Base-by-base conservation (phyloP, 2,113 vertebrate species). In the Stomatorhinus ivindoensis region DNA sequence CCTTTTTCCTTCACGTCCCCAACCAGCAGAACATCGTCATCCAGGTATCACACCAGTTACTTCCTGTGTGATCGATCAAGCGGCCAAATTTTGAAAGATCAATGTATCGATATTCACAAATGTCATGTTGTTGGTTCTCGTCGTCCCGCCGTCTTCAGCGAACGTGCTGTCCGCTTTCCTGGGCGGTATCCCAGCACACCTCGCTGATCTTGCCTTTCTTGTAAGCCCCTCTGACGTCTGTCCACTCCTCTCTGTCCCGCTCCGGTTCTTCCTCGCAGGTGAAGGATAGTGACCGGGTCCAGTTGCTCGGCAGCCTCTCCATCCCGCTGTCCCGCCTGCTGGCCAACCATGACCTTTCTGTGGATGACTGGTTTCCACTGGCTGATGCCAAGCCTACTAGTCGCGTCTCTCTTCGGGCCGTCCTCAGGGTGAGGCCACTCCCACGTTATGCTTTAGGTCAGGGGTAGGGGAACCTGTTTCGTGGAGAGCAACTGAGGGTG, bases 331-430 rank as follows among this genome's bases (percentile, higher is more conserved):
- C 90, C 50, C 96, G 95, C n/a, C 90, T 98, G 85, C 94, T 98
- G 35, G 93, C 90, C 0, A 92, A 93, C n/a, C 91, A 96, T 0
- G 95, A 96, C 31, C 96, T 98, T 89, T 96, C 94, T 53, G 91
- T 98, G 94, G 97, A 97, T 89, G 97, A 98, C 92, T 98, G 97
- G 96, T 98, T 98, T 93, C 97, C 96, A 89, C 95, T 98, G 89
- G 95, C 96, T 76, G 93, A 94, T 90, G 97, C 97, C 5, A 96
- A 95, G 50, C 92, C 93, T 1, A 94, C 95, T 91, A 97, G 97
- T 91, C 96, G 97, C 65, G 96, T 98, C 90, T 97, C 96, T 91
- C 90, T 97, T 93, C 98, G 97, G 87, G 90, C 96, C 46, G 95
- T 98, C 48, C 95, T 98, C 91, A 92, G 97, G 97, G 97, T 98